A percentile compares a stretch with the other conserved stretches of the same genome.
Conservation (phyloP, 2,888 invertebrate species). For the Orthonevra nobilis region DNA sequence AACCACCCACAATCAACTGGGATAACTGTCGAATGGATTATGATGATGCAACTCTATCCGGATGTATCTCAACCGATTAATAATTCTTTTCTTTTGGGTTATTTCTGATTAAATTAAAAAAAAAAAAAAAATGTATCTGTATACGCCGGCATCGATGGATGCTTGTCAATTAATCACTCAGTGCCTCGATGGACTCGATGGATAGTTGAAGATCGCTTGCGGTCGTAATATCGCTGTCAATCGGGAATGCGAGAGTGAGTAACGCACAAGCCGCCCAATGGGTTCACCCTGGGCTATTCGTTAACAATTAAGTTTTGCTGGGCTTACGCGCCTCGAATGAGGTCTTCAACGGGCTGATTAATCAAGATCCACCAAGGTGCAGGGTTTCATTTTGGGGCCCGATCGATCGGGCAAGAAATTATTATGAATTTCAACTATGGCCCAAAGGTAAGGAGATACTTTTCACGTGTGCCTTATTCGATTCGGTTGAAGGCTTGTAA, state of each 20-base stretch:
- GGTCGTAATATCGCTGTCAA: slow-evolving; percentile 61
- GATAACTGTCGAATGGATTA: background rate
- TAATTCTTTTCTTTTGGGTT: slow-evolving; percentile 31
- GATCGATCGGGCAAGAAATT: slow-evolving; percentile 24
- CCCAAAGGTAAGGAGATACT: slow-evolving; percentile 42
- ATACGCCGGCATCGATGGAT: slow-evolving; percentile 1
- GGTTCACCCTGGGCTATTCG: slow-evolving; percentile 47
- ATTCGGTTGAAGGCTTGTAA: slow-evolving; percentile 15
- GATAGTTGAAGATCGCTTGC: slow-evolving; percentile 21
- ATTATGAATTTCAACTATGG: slow-evolving; percentile 6
- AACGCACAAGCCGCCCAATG: slow-evolving; percentile 31
- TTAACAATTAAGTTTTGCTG: slow-evolving; percentile 52
- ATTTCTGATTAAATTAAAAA: slow-evolving; percentile 48
- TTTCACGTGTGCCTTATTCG: background rate
- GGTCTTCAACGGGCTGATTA: slow-evolving; percentile 34
- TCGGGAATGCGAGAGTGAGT: slow-evolving; percentile 42
- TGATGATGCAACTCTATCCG: slow-evolving; percentile 45
- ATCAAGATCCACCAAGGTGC: slow-evolving; percentile 33
- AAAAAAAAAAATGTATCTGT: slow-evolving; percentile 16
- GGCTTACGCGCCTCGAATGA: slow-evolving; percentile 35
- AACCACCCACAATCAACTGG: slow-evolving; percentile 29
- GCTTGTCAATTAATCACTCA: slow-evolving; percentile 52
- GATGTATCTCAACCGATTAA: slow-evolving; percentile 31
- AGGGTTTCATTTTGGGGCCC: slow-evolving; percentile 28
- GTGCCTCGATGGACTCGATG: background rate